Evolutionary conservation across 2,888 invertebrate genomes (phyloP).

Genomic region (Tachina fera): DNA sequence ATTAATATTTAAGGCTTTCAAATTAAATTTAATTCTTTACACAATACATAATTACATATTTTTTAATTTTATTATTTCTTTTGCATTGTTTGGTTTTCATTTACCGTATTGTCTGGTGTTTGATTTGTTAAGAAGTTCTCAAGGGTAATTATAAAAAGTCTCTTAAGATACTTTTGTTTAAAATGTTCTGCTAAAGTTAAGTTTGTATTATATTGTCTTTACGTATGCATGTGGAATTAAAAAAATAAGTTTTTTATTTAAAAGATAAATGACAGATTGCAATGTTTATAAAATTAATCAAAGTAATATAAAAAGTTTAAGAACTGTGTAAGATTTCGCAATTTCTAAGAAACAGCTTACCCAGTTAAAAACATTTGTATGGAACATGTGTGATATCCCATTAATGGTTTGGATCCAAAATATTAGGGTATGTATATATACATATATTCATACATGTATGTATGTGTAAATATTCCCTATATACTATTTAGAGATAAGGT

Average conservation of each 20-base stretch:
- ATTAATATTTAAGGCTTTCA: conserved; percentile 18
- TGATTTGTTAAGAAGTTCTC: conserved; percentile 44
- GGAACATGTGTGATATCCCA: too few species aligned
- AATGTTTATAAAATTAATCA: neutral
- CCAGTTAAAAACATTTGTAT: too few species aligned
- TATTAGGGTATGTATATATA: too few species aligned
- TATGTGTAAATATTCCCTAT: too few species aligned
- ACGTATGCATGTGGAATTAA: neutral
- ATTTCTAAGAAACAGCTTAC: too few species aligned
- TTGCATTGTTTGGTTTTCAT: neutral
- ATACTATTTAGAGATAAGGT: too few species aligned
- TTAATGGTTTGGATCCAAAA: too few species aligned
- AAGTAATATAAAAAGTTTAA: neutral
- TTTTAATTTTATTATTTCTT: conserved; percentile 10
- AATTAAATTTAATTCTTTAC: conserved; percentile 22
- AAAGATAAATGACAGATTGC: neutral
- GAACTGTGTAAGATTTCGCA: too few species aligned
- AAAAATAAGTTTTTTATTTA: neutral
- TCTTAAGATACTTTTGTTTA: conserved; percentile 28
- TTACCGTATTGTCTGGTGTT: conserved; percentile 3
- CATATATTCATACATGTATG: too few species aligned
- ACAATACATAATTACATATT: too few species aligned
- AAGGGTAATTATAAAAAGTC: conserved; percentile 44
- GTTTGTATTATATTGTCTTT: too few species aligned
- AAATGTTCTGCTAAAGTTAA: neutral